These are phyloP conservation scores for Grapholita molesta DNA, from an alignment of 1,140 invertebrate species.

Conservation along the genomic window DNA sequence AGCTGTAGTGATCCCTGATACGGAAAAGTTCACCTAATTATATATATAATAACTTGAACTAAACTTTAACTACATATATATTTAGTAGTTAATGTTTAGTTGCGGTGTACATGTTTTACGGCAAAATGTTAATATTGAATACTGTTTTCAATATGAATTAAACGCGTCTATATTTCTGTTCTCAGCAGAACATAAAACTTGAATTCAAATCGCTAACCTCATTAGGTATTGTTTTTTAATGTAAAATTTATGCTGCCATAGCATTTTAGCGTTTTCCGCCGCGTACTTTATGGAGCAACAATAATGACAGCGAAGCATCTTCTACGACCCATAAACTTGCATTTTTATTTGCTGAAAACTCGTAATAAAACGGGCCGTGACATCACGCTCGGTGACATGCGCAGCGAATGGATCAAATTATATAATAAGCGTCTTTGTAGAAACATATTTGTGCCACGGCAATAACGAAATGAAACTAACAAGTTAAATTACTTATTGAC, in stretches of 20 bases:
- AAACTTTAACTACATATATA: too few relatives aligned
- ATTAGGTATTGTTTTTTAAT: not conserved
- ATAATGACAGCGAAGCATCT: not conserved
- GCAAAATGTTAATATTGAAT: too few relatives aligned
- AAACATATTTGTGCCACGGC: not conserved
- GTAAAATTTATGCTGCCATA: not conserved
- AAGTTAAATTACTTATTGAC: not conserved
- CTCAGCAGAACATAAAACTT: not conserved
- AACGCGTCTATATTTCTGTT: not conserved
- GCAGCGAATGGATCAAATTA: constrained; percentile 3
- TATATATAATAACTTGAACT: too few relatives aligned
- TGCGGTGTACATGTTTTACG: too few relatives aligned
- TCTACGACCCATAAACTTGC: not conserved
- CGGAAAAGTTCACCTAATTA: too few relatives aligned
- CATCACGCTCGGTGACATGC: not conserved
- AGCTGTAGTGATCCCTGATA: too few relatives aligned
- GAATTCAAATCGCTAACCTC: not conserved
- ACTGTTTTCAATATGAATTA: too few relatives aligned
- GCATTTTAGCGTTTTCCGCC: not conserved
- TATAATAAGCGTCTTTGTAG: not conserved
- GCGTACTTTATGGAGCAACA: not conserved
- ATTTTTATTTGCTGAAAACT: not conserved
- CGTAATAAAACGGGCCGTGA: not conserved
- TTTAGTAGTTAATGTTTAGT: too few relatives aligned
- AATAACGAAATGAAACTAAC: not conserved